These are phyloP conservation scores for Araneus ventricosus DNA, from an alignment of 1,140 invertebrate species.

Conservation along the genomic window DNA sequence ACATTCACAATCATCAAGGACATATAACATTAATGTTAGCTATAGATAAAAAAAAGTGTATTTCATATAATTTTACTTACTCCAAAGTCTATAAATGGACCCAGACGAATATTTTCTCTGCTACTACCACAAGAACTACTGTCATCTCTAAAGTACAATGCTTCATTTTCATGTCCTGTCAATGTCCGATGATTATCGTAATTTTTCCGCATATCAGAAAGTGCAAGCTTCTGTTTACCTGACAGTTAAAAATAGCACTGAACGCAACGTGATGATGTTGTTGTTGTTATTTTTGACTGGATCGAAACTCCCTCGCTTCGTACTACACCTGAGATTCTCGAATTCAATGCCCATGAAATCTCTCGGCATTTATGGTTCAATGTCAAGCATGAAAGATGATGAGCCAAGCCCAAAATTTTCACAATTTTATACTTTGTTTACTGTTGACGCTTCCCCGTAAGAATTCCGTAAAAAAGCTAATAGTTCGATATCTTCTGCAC, in stretches of 20 bases:
- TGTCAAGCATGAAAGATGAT: not conserved
- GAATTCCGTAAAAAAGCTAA: constrained; percentile 40
- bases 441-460: not conserved
- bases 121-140: constrained; percentile 55
- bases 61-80: constrained; percentile 59
- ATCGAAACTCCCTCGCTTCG: not conserved
- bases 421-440: constrained; percentile 52
- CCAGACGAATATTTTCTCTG: constrained; percentile 72
- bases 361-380: not conserved
- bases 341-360: not conserved
- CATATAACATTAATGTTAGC: too few relatives aligned
- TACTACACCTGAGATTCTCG: not conserved
- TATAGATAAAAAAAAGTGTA: too few relatives aligned
- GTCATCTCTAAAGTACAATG: constrained; percentile 66
- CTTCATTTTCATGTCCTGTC: constrained; percentile 73
- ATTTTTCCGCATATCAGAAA: constrained; percentile 52
- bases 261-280: constrained; percentile 46
- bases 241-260: constrained; percentile 17
- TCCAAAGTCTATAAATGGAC: constrained; percentile 69
- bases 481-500: not conserved
- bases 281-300: not conserved
- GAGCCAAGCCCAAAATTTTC: too few relatives aligned
- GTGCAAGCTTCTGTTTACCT: constrained; percentile 1
- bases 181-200: constrained; percentile 58
- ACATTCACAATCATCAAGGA: too few relatives aligned